Evolutionary conservation across 2,797 vertebrate species (phyloP).

Genomic region (Mionectes olivaceus): DNA sequence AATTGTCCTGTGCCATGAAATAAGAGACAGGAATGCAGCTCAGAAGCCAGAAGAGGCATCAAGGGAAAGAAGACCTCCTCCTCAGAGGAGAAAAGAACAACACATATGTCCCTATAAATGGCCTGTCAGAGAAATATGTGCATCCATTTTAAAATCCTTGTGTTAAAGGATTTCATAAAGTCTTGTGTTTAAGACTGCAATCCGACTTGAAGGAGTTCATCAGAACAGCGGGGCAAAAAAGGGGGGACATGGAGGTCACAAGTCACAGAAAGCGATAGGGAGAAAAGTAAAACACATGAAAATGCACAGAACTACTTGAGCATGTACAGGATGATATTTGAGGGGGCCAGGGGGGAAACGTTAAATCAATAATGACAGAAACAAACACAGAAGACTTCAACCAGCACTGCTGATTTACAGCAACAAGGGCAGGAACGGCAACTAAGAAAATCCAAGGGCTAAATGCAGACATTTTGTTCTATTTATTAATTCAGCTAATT

Average conservation of each 20-base stretch:
- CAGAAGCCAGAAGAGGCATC: neutral
- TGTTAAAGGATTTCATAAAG: neutral
- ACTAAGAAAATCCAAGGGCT: neutral
- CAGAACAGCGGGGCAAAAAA: neutral
- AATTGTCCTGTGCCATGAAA: neutral
- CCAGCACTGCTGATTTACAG: neutral
- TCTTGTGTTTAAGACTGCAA: neutral
- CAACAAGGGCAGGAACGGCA: neutral
- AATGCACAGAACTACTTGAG: neutral
- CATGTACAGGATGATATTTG: neutral
- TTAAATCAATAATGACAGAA: neutral
- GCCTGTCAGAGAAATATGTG: neutral
- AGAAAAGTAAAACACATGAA: neutral
- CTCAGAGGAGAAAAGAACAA: neutral
- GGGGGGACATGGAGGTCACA: neutral
- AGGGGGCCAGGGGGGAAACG: neutral
- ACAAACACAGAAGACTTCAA: neutral
- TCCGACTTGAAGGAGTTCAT: neutral
- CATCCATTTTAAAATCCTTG: neutral
- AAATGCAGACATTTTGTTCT: neutral
- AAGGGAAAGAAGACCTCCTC: neutral
- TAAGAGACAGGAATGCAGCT: neutral
- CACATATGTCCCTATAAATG: neutral
- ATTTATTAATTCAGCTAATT: conserved; percentile 19
- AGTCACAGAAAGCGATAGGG: neutral